Conservation (phyloP, 2,113 vertebrate genomes). For the Fulmarus glacialis region DNA sequence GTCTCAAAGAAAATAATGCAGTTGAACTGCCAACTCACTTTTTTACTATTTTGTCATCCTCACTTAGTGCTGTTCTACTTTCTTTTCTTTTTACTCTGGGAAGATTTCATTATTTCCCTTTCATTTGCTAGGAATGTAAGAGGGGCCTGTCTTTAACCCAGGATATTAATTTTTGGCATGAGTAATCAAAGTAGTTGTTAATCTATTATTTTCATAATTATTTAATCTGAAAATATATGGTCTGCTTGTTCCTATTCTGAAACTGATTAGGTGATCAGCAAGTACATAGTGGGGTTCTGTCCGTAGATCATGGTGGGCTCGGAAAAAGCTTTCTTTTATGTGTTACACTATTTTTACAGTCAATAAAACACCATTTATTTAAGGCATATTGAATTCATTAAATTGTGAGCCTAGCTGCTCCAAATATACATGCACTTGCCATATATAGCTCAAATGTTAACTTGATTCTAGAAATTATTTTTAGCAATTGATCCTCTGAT, state of each 20-base stretch:
- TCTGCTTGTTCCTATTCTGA: background rate
- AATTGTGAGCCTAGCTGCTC: background rate
- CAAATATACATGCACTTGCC: background rate
- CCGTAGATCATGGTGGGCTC: background rate
- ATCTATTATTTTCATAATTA: background rate
- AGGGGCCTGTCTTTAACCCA: background rate
- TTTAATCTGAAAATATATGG: background rate
- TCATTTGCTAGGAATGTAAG: background rate
- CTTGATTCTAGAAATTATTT: background rate
- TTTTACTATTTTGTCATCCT: background rate
- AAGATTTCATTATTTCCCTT: background rate
- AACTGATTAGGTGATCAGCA: background rate
- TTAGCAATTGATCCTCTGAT: background rate
- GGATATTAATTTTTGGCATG: background rate
- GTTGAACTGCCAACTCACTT: background rate
- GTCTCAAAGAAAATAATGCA: background rate
- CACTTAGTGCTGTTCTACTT: background rate
- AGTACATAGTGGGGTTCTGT: background rate
- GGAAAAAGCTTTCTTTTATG: background rate
- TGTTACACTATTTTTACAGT: background rate
- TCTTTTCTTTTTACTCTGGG: background rate
- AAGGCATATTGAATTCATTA: background rate
- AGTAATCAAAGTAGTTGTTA: background rate
- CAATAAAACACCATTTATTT: background rate
- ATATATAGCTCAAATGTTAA: background rate